Evolutionary conservation across 2,797 vertebrate genomes (phyloP), one percentile per base, ranked within the genome.

Genomic region (Malacoctenus gilli): DNA sequence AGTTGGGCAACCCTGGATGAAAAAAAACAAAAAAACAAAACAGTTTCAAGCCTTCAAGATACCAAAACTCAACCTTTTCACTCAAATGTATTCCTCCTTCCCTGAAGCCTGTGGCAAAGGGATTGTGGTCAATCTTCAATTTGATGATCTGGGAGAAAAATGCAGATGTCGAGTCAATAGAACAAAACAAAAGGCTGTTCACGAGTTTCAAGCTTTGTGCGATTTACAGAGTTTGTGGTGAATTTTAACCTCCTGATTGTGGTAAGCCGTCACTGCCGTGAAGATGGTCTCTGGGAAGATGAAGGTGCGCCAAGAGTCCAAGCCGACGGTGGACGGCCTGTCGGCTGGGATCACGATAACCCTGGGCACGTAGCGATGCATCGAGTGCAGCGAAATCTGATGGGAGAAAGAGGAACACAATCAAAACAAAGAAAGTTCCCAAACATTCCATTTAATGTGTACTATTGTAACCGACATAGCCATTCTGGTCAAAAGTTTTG

Each of bases 221-320:
- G n/a, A n/a, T n/a, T n/a, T n/a, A n/a, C n/a, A n/a, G n/a, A n/a
- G n/a, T n/a, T n/a, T n/a, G n/a, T n/a, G n/a, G n/a, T n/a, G n/a
- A n/a, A n/a, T n/a, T n/a, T n/a, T n/a, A n/a, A 94, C 95, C 93
- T 94, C 91, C 72, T 91, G 92, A 0, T 97, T 97, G 67, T 97
- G 95, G 84, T 96, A 96, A 2, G 94, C 93, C 0, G 95, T 97
- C 36, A 95, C 95, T 1, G 95, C 92, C 1, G 92, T 95, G 80
- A 97, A 97, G 36, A 87, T 84, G 0, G 92, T 96, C 81, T 97
- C 94, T 4, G 93, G 91, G 80, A 95, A 97, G 48, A 92, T 92
- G 80, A 95, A 95, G 18, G 91, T 92, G 57, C 93, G 93, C 67
- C 94, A 92, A 4, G 92, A 84, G 11, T 91, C 92, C 94, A 95